These are phyloP conservation scores for Apteryx mantelli DNA, from an alignment of 2,113 vertebrate genomes.

Conservation along the genomic window DNA sequence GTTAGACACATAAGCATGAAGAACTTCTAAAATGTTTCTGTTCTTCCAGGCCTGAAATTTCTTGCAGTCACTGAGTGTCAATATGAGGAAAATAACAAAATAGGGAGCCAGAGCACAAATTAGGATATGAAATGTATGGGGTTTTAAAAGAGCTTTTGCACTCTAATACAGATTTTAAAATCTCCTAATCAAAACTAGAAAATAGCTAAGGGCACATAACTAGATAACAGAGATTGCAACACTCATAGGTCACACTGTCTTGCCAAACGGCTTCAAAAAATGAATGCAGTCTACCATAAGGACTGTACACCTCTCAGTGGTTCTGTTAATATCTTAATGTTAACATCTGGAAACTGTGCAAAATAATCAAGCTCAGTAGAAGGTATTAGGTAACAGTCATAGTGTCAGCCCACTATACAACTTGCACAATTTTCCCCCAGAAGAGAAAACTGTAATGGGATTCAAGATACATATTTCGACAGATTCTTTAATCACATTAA, in stretches of 20 bases:
- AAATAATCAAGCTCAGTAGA: not conserved
- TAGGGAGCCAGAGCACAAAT: not conserved
- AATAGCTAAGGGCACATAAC: rapidly evolving
- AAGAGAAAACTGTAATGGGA: not conserved
- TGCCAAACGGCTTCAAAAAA: not conserved
- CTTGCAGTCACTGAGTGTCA: not conserved
- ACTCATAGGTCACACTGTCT: not conserved
- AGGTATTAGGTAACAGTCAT: not conserved
- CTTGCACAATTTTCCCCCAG: not conserved
- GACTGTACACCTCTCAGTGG: not conserved
- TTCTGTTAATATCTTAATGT: not conserved
- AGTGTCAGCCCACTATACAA: not conserved
- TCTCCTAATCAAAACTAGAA: not conserved
- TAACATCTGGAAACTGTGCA: not conserved
- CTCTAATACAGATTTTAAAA: not conserved
- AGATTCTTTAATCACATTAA: not conserved
- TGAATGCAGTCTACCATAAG: not conserved
- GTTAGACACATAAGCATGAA: not conserved
- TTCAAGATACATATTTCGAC: too few relatives aligned
- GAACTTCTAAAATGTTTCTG: rapidly evolving
- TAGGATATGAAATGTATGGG: rapidly evolving
- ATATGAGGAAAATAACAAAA: not conserved
- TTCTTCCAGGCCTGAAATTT: not conserved
- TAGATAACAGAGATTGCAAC: not conserved
- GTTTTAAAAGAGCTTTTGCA: not conserved